Percentiles rank a stretch among this genome's conserved stretches.
phyloP scores from a whole-genome alignment of 2,888 invertebrate species.

The Dryocosmus kuriphilus region DNA sequence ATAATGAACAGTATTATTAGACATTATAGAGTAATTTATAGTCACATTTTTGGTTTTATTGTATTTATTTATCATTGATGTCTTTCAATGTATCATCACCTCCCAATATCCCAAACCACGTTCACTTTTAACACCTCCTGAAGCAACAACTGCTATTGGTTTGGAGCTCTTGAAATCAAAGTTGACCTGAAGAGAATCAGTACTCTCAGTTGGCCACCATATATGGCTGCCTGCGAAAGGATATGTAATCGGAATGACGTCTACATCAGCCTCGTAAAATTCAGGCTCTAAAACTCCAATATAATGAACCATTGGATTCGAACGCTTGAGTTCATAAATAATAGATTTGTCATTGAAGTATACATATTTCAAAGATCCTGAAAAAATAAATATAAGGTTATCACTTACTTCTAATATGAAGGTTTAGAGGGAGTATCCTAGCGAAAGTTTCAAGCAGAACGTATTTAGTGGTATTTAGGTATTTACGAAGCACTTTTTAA shows the following conservation, averaged over 20 bases:
- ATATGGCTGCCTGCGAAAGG: conserved; percentile 94
- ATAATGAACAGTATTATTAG: conserved; percentile 32
- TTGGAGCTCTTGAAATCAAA: conserved; percentile 93
- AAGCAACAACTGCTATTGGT: conserved; percentile 90
- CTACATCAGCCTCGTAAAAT: conserved; percentile 90
- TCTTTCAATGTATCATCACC: conserved; percentile 78
- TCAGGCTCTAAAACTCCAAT: conserved; percentile 89
- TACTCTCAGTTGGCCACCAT: conserved; percentile 91
- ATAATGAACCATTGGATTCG: conserved; percentile 91
- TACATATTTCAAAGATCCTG: conserved; percentile 93
- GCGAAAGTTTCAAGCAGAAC: too few species aligned
- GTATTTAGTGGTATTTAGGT: too few species aligned
- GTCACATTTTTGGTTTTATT: neutral
- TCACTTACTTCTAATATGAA: neutral
- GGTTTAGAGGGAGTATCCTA: neutral
- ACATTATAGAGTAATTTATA: neutral
- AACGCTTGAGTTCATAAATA: conserved; percentile 90
- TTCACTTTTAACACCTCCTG: conserved; percentile 87
- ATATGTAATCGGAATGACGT: conserved; percentile 93
- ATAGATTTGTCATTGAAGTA: conserved; percentile 96
- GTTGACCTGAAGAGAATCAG: conserved; percentile 86
- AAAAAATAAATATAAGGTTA: conserved; percentile 78
- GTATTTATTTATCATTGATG: too few species aligned
- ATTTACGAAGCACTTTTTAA: too few species aligned
- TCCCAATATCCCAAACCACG: conserved; percentile 92